phyloP scores from a whole-genome alignment of 2,113 vertebrate species.

The Myotis yumanensis region DNA sequence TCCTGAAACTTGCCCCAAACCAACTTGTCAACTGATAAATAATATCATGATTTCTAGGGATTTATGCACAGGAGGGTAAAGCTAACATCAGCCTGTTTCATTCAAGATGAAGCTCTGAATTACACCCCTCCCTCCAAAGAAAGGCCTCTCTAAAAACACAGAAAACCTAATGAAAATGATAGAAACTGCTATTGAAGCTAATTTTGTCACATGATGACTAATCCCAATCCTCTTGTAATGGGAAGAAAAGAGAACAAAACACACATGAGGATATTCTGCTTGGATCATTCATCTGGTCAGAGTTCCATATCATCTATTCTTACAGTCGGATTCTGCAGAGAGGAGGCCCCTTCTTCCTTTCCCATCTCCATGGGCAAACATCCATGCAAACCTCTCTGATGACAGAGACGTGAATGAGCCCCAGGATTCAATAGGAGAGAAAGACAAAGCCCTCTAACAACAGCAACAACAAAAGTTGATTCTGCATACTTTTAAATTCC shows the following conservation, averaged over 20 bases:
- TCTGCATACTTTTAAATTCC: not conserved
- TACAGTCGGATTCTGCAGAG: constrained; percentile 40
- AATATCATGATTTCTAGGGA: constrained; percentile 66
- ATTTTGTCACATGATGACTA: not conserved
- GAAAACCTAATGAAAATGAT: not conserved
- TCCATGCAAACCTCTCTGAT: constrained; percentile 68
- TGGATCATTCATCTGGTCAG: constrained; percentile 39
- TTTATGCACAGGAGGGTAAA: not conserved
- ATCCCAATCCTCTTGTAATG: not conserved
- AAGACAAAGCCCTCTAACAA: constrained; percentile 56
- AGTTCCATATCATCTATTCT: constrained; percentile 65
- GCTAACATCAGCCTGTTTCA: constrained; percentile 31
- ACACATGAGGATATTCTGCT: not conserved
- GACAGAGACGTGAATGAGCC: constrained; percentile 67
- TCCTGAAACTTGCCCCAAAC: constrained; percentile 32
- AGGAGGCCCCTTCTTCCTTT: not conserved
- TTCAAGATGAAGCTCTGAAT: not conserved
- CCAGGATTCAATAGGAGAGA: constrained; percentile 63
- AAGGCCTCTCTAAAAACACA: not conserved
- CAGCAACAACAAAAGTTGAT: not conserved
- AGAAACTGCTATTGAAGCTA: not conserved
- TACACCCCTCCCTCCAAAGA: not conserved
- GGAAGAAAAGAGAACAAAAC: not conserved
- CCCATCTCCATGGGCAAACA: constrained; percentile 53
- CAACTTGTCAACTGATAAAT: constrained; percentile 62